phyloP scores from a whole-genome alignment of 2,888 invertebrate species.

The Hirtodrosophila cameraria region DNA sequence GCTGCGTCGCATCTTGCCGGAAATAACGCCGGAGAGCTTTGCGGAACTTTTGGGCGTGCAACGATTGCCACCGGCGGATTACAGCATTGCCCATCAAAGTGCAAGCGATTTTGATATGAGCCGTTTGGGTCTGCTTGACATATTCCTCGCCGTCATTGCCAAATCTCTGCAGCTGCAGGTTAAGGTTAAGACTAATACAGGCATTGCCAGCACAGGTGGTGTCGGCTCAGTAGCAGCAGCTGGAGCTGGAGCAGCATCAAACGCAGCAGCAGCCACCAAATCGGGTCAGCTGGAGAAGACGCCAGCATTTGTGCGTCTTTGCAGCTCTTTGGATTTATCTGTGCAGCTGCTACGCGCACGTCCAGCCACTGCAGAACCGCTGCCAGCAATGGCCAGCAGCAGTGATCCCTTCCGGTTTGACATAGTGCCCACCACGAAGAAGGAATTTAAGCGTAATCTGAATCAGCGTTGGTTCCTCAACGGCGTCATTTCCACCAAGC shows the following conservation, averaged over 20 bases:
- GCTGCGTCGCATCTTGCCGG: slow-evolving; percentile 93
- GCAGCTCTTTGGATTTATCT: slow-evolving; percentile 82
- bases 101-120: slow-evolving; percentile 83
- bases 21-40: slow-evolving; percentile 93
- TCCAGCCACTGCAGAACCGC: slow-evolving; percentile 49
- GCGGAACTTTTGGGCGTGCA: slow-evolving; percentile 90
- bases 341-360: slow-evolving; percentile 79
- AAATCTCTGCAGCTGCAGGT: slow-evolving; percentile 96
- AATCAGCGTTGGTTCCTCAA: slow-evolving; percentile 92
- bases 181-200: slow-evolving; percentile 85
- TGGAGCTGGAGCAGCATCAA: not conserved
- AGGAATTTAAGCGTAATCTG: slow-evolving; percentile 81
- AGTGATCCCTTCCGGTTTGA: slow-evolving; percentile 73
- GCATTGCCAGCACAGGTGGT: slow-evolving; percentile 3
- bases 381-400: not conserved
- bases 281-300: slow-evolving; percentile 85
- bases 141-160: slow-evolving; percentile 94
- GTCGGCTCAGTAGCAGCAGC: not conserved
- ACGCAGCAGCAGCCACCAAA: slow-evolving; percentile 11
- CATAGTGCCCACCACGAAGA: slow-evolving; percentile 67
- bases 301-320: slow-evolving; percentile 81
- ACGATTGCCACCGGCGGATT: slow-evolving; percentile 89
- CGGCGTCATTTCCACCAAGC: slow-evolving; percentile 92
- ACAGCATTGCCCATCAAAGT: slow-evolving; percentile 88
- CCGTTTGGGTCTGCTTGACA: slow-evolving; percentile 93